Conservation (phyloP, 2,797 vertebrate genomes). For the Heterohyrax brucei region DNA sequence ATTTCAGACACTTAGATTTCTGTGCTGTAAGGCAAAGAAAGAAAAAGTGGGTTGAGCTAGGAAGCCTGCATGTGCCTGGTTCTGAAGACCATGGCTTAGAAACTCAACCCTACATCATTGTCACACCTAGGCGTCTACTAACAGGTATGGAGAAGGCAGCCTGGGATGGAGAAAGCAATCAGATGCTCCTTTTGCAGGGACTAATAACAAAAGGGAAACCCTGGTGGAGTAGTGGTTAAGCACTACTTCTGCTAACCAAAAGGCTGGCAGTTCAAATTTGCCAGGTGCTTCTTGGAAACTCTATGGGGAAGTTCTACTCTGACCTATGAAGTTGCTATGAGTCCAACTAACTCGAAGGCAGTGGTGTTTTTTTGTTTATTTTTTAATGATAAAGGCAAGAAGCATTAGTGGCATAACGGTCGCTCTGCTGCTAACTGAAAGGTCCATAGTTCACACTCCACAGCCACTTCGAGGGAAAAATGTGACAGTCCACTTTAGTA, state of each 20-base stretch:
- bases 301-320: too few species aligned
- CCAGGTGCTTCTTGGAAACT: too few species aligned
- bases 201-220: neutral
- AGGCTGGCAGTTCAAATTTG: too few species aligned
- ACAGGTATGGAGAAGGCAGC: neutral
- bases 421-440: neutral
- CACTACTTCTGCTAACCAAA: too few species aligned
- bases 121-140: neutral
- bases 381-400: neutral
- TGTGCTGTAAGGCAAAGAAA: neutral
- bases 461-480: too few species aligned
- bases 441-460: too few species aligned
- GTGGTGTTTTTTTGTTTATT: too few species aligned
- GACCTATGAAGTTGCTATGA: too few species aligned
- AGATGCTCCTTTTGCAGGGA: neutral
- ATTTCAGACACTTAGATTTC: constrained; percentile 65
- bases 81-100: neutral
- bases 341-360: too few species aligned
- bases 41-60: neutral
- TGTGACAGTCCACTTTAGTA: neutral
- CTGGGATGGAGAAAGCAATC: neutral
- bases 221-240: neutral
- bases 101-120: neutral
- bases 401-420: neutral
- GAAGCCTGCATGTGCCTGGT: neutral